These are phyloP conservation scores for Montipora sp. DNA, from an alignment of 64 coral and sea anemone genomes.

Conservation along the genomic window DNA sequence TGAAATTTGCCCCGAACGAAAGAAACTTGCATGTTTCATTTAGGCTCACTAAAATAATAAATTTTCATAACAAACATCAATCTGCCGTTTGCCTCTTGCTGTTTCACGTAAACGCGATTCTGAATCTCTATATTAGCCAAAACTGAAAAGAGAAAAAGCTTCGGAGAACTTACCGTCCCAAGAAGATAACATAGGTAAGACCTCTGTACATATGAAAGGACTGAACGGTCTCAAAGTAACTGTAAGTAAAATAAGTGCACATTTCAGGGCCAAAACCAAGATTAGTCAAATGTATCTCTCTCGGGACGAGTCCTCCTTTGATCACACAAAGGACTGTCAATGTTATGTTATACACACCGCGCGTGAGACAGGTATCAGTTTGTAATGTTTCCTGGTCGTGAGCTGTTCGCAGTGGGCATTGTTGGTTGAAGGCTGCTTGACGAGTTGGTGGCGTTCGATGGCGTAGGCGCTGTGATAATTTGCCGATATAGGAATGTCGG, in stretches of 20 bases:
- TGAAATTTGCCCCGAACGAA: no score
- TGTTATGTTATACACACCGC: conserved; percentile 19
- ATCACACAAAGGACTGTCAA: conserved; percentile 4
- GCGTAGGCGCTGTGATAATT: neutral
- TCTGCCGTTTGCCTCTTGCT: no score
- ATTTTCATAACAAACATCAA: no score
- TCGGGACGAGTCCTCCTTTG: conserved; percentile 16
- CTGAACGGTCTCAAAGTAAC: neutral
- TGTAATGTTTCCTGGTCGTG: neutral
- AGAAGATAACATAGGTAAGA: conserved; percentile 13
- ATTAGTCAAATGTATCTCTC: neutral
- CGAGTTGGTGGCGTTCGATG: conserved; percentile 7
- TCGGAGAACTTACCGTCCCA: conserved; percentile 19
- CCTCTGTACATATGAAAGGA: conserved; percentile 47
- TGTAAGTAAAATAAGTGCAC: neutral
- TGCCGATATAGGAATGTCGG: neutral
- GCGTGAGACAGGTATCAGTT: neutral
- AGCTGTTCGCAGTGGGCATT: neutral
- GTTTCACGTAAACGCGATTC: no score
- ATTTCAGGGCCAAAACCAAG: conserved; percentile 22
- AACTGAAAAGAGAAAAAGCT: neutral
- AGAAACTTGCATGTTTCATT: no score
- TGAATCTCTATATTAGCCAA: neutral
- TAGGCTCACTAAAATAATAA: no score
- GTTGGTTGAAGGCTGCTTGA: conserved; percentile 8